A percentile compares a stretch with the other conserved stretches of the same genome.
phyloP scores from a whole-genome alignment of 2,797 vertebrate species.

The Ctenosaura bakeri region DNA sequence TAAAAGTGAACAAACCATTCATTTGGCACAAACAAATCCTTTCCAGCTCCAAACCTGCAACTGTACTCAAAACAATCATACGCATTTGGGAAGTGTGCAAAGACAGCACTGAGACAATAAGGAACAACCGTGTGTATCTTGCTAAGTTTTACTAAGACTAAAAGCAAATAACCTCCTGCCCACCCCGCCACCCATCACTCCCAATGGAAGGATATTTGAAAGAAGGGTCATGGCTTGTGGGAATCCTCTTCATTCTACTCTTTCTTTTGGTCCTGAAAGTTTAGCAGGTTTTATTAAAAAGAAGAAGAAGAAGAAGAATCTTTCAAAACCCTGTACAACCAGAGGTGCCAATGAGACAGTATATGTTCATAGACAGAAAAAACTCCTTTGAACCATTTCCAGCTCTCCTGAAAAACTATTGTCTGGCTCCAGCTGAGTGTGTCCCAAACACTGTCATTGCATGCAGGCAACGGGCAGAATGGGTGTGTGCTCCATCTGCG shows the following conservation, averaged over 20 bases:
- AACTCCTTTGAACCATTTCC: background rate
- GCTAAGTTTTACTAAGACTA: background rate
- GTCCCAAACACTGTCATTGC: background rate
- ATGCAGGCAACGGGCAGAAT: background rate
- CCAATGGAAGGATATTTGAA: background rate
- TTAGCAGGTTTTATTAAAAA: background rate
- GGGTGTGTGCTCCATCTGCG: constrained; percentile 18
- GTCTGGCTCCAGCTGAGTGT: background rate
- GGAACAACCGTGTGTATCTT: background rate
- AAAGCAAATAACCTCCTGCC: background rate
- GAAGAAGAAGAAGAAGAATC: background rate
- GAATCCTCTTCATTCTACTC: background rate
- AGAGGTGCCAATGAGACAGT: background rate
- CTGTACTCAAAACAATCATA: background rate
- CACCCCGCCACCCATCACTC: too few relatives aligned
- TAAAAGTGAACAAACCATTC: background rate
- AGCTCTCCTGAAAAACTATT: background rate
- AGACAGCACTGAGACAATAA: background rate
- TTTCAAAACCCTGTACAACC: background rate
- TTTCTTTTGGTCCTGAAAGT: background rate
- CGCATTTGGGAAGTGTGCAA: background rate
- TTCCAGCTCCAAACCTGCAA: background rate
- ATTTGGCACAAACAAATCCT: background rate
- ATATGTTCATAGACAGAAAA: background rate
- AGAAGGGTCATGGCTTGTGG: background rate